phyloP scores from a whole-genome alignment of 2,888 invertebrate species.

The Drosophila borealis region DNA sequence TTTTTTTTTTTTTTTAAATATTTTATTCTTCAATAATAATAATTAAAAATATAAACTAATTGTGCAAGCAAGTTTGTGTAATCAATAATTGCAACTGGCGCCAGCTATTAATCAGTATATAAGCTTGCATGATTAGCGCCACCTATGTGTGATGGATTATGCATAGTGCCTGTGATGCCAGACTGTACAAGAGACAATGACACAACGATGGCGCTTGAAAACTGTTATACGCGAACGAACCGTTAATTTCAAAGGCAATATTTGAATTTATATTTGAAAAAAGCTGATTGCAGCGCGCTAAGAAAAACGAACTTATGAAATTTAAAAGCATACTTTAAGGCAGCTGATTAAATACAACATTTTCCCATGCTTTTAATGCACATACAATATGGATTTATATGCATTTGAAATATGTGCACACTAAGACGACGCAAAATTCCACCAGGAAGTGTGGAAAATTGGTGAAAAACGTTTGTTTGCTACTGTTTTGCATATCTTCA shows the following conservation, averaged over 20 bases:
- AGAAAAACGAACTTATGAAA: background rate
- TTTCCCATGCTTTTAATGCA: no score
- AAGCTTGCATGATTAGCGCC: background rate
- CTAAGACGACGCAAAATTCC: no score
- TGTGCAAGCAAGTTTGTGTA: background rate
- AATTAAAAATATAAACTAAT: background rate
- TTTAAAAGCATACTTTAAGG: background rate
- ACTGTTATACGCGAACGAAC: constrained; percentile 26
- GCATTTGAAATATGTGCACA: no score
- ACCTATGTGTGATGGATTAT: background rate
- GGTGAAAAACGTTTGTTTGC: no score
- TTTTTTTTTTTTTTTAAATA: background rate
- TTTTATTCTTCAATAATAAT: background rate
- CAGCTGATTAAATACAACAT: background rate
- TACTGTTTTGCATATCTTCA: no score
- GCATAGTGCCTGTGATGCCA: constrained; percentile 3
- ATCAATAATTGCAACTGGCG: background rate
- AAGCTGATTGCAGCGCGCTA: background rate
- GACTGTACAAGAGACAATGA: background rate
- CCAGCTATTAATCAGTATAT: background rate
- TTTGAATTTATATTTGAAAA: constrained; percentile 8
- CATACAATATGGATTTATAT: no score
- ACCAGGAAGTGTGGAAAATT: no score
- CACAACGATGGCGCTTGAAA: background rate
- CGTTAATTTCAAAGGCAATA: constrained; percentile 13